Evolutionary conservation across 2,113 vertebrate species (phyloP).

Genomic region (Euleptes europaea): DNA sequence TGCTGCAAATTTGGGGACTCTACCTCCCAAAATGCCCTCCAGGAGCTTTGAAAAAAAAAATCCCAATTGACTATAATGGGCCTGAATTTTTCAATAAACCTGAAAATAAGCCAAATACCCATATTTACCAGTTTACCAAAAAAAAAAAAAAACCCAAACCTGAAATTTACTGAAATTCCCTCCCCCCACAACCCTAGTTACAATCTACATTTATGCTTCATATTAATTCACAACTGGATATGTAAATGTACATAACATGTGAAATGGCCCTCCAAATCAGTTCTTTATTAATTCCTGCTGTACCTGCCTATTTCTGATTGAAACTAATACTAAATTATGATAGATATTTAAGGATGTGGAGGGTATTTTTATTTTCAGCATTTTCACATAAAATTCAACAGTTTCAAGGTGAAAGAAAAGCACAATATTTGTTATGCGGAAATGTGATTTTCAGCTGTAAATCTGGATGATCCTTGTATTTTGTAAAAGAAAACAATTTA

Average conservation of each 20-base stretch:
- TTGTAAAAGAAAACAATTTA: slow-evolving; percentile 22
- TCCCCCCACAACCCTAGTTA: too few species aligned
- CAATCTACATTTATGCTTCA: background rate
- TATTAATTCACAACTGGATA: background rate
- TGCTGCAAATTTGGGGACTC: too few species aligned
- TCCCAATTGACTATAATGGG: too few species aligned
- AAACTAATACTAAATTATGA: background rate
- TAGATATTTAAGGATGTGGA: background rate
- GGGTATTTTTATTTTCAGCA: background rate
- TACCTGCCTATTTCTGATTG: background rate
- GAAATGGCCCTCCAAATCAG: background rate
- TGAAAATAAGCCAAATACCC: too few species aligned
- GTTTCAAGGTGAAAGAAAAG: slow-evolving; percentile 16
- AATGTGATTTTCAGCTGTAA: slow-evolving; percentile 28
- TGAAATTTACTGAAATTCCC: too few species aligned
- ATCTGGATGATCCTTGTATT: slow-evolving; percentile 27
- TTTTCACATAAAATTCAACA: background rate
- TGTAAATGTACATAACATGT: background rate
- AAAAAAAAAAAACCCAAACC: too few species aligned
- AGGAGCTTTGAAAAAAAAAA: too few species aligned
- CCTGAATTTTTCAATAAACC: too few species aligned
- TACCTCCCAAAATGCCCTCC: too few species aligned
- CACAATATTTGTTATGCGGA: slow-evolving; percentile 37
- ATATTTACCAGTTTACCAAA: too few species aligned
- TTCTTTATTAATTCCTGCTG: background rate